Conservation (phyloP, 1,140 invertebrate genomes). For the Leptinotarsa texana region DNA sequence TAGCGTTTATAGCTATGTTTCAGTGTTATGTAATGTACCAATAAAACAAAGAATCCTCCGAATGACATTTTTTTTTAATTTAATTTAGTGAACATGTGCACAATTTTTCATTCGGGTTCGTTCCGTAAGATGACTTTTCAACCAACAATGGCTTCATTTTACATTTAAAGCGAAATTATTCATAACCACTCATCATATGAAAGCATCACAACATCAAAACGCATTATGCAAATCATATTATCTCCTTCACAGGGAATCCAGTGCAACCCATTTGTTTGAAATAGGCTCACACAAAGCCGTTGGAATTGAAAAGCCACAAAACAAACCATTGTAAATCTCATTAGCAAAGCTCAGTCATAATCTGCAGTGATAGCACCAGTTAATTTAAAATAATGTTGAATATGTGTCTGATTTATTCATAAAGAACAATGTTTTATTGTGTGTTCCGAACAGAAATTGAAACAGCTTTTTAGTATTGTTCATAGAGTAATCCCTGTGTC, state of each 20-base stretch:
- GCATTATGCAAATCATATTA: slow-evolving; percentile 8
- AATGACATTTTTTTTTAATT: no score
- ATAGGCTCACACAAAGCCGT: neutral
- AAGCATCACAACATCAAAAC: slow-evolving; percentile 5
- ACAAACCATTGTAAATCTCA: neutral
- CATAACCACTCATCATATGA: neutral
- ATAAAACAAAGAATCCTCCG: no score
- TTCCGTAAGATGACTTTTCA: neutral
- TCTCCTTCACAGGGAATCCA: neutral
- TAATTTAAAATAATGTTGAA: neutral
- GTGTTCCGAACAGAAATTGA: no score
- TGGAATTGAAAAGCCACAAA: neutral
- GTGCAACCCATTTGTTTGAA: neutral
- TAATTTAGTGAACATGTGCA: no score
- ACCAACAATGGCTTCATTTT: slow-evolving; percentile 1
- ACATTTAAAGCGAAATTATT: neutral
- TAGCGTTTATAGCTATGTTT: no score
- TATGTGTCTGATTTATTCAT: neutral
- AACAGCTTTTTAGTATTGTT: no score
- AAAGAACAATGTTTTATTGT: no score
- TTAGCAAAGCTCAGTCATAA: neutral
- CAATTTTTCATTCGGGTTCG: no score
- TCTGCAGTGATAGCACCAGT: neutral
- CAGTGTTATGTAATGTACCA: no score
- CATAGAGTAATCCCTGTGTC: no score